These are phyloP conservation scores for Polyodon spathula DNA, from an alignment of 2,113 vertebrate species.

Conservation along the genomic window DNA sequence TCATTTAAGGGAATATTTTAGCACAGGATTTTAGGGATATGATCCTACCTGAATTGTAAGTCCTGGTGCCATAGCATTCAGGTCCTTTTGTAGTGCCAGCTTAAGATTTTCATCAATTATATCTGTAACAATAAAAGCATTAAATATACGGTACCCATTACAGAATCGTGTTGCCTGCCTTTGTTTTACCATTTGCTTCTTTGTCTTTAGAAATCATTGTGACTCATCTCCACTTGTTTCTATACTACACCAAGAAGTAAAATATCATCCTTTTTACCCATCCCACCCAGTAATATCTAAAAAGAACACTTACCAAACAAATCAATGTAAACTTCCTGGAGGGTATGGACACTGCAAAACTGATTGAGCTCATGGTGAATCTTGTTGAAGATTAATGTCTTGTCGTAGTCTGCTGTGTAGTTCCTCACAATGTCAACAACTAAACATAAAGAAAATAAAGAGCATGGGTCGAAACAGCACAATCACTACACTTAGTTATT, in stretches of 20 bases:
- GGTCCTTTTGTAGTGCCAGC: conserved; percentile 83
- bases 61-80: conserved; percentile 87
- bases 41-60: conserved; percentile 86
- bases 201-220: no score
- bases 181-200: no score
- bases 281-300: no score
- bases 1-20: no score
- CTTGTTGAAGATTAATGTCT: conserved; percentile 96
- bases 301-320: conserved; percentile 75
- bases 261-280: no score
- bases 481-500: no score
- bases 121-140: conserved; percentile 54
- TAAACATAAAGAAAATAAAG: conserved; percentile 37
- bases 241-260: no score
- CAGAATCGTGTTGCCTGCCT: no score
- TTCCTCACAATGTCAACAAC: conserved; percentile 88
- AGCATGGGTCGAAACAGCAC: background rate
- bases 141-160: background rate
- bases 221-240: no score
- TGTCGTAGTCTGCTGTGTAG: conserved; percentile 95
- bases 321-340: conserved; percentile 96
- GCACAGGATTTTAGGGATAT: background rate
- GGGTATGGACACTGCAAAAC: conserved; percentile 92
- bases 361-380: conserved; percentile 96
- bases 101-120: conserved; percentile 96